Conservation (phyloP, 2,113 vertebrate genomes). For the Maccullochella peelii region DNA sequence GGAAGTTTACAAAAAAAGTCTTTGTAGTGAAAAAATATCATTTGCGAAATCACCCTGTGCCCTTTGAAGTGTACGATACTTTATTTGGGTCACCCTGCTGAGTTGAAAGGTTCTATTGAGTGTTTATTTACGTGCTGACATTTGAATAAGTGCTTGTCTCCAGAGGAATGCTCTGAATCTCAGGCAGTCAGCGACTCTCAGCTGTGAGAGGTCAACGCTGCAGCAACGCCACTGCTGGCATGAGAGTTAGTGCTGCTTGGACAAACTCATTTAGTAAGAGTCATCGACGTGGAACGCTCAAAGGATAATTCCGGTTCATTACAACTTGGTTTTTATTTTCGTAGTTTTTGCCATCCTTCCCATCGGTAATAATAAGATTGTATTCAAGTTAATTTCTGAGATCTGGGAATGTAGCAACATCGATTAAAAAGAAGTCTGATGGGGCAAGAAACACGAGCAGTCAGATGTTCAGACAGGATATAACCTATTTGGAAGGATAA, state of each 20-base stretch:
- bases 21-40: constrained; percentile 13
- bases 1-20: constrained; percentile 18
- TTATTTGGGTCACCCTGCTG: constrained; percentile 33
- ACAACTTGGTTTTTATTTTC: neutral
- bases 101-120: constrained; percentile 49
- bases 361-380: too few species aligned
- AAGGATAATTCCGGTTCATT: neutral
- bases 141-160: constrained; percentile 43
- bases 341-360: neutral
- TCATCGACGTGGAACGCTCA: too few species aligned
- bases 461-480: neutral
- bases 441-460: neutral
- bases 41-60: neutral
- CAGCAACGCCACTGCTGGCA: constrained; percentile 31
- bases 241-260: constrained; percentile 7
- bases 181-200: constrained; percentile 7
- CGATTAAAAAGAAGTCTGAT: neutral
- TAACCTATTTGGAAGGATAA: neutral
- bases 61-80: constrained; percentile 39
- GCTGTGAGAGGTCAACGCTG: constrained; percentile 46
- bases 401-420: neutral
- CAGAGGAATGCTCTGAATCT: constrained; percentile 38
- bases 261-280: constrained; percentile 14
- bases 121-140: neutral
- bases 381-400: too few species aligned